Base-by-base conservation (phyloP, 2,888 invertebrate species). In the Epinotia bilunana region DNA sequence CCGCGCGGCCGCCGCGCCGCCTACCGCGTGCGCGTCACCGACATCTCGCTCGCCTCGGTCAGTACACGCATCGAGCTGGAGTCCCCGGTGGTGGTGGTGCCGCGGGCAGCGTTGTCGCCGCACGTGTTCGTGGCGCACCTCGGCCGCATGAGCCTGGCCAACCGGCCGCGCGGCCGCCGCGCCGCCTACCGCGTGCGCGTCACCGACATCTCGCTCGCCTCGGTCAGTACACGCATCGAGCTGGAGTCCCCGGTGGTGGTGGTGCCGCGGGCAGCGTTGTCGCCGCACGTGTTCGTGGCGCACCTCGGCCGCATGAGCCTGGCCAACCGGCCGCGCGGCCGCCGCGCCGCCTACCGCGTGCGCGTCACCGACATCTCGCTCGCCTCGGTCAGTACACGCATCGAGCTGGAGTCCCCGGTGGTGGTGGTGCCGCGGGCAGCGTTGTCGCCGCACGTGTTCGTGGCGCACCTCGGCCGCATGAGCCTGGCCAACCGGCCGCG, bases 171-270 rank as follows among this genome's bases (percentile, higher is more conserved):
- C 58, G 18, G 55, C 57, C 77, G 78, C 74, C 74, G 77, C 23
- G 91, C 92, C 79, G 88, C 85, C 80, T 96, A 96, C 82, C 90
- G 92, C 55, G 92, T 97, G 33, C 96, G 97, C 83, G 95, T 98
- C 16, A 94, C 95, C 58, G 97, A 98, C 84, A 97, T 98, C 95
- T 98, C 97, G 88, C 88, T 98, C 46, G 97, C 96, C 86, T 97
- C 97, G 13, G 81, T 82, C 62, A 76, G 74, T 60, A 43, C 39
- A n/a, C n/a, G n/a, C 87, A 95, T 98, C 68, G 95, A 97, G 77
- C 93, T 99, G 81, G 98, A 98, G 88, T 98, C 98, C 69, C 99
- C 99, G 0, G 98, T 99, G 61, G 95, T 99, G 79, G 97, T 99
- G 75, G 90, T 99, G 72, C 99, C 99, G 0, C 95, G 98, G 78